A percentile compares a stretch with the other conserved stretches of the same genome.
Evolutionary conservation across 2,113 vertebrate genomes (phyloP).

Genomic region (Bufo bufo): DNA sequence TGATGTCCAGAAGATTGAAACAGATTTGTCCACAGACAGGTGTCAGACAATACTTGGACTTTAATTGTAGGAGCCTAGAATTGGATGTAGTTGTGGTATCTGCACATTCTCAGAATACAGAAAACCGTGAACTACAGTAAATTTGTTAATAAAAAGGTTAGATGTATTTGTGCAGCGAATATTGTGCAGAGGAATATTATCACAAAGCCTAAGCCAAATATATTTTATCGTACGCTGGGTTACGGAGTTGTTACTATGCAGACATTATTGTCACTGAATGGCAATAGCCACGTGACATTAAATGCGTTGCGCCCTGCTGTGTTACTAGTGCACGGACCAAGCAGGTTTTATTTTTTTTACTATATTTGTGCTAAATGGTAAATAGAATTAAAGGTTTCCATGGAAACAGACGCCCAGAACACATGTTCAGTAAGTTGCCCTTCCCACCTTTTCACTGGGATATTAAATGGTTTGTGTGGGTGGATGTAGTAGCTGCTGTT

Average conservation of each 20-base stretch:
- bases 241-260: conserved; percentile 16
- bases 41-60: too few species aligned
- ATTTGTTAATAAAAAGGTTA: neutral
- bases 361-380: conserved; percentile 36
- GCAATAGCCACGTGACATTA: neutral
- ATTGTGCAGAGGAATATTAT: neutral
- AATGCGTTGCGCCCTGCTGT: conserved; percentile 14
- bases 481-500: conserved; percentile 26
- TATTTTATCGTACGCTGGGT: neutral
- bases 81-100: neutral
- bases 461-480: conserved; percentile 44
- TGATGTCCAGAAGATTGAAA: too few species aligned
- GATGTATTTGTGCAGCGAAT: neutral
- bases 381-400: conserved; percentile 51
- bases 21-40: too few species aligned
- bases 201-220: neutral
- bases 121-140: neutral
- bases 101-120: neutral
- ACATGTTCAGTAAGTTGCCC: conserved; percentile 30
- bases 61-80: too few species aligned
- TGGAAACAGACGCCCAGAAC: conserved; percentile 38
- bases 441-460: conserved; percentile 21
- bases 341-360: neutral
- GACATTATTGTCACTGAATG: conserved; percentile 23
- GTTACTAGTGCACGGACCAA: conserved; percentile 20